A percentile compares a stretch with the other conserved stretches of the same genome.
These are phyloP conservation scores for Formica exsecta DNA, from an alignment of 1,140 invertebrate species.

Conservation along the genomic window DNA sequence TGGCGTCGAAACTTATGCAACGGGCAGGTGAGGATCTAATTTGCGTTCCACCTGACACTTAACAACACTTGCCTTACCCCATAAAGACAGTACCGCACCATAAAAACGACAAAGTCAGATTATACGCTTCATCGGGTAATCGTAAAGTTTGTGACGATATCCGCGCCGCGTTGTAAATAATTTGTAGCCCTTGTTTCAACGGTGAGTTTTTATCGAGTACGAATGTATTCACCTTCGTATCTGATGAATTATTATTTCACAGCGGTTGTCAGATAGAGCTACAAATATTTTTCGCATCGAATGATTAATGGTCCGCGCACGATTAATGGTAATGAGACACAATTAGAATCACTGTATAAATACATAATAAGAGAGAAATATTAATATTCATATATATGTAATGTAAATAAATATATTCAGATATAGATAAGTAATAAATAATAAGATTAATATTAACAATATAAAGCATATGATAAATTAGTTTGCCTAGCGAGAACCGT, in stretches of 20 bases:
- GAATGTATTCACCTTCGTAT: background rate
- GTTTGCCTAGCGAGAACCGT: conserved; percentile 4
- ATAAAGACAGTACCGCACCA: conserved; percentile 65
- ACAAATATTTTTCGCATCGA: background rate
- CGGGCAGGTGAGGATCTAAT: conserved; percentile 48
- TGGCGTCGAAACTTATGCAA: background rate
- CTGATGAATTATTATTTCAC: conserved; percentile 24
- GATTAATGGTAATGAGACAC: background rate
- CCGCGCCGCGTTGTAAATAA: conserved; percentile 29
- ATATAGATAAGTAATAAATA: background rate
- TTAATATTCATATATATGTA: background rate
- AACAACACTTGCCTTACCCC: conserved; percentile 58
- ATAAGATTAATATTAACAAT: background rate
- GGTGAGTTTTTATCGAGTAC: background rate
- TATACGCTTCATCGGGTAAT: conserved; percentile 70
- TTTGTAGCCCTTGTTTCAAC: conserved; percentile 13
- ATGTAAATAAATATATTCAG: background rate
- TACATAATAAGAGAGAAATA: too few relatives aligned
- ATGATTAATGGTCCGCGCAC: background rate
- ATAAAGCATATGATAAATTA: conserved; percentile 15
- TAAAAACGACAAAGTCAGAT: conserved; percentile 77
- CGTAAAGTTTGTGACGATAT: conserved; percentile 58
- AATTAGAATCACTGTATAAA: background rate
- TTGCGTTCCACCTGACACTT: conserved; percentile 67
- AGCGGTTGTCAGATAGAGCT: background rate